Conservation (phyloP, 2,888 invertebrate genomes). For the Sminthurides aquaticus region DNA sequence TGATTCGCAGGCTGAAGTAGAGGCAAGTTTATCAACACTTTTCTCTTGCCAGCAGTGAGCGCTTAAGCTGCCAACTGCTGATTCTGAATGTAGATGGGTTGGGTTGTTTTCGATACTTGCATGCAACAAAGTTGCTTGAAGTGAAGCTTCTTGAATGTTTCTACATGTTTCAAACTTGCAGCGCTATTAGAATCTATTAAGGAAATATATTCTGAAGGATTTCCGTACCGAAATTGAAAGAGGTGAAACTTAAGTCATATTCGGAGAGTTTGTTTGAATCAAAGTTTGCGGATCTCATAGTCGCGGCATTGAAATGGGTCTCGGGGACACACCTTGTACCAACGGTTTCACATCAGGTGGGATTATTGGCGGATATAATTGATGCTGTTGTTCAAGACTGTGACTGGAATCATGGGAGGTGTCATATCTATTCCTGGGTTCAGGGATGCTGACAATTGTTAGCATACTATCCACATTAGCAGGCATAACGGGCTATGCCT, state of each 20-base stretch:
- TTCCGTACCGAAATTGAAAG: neutral
- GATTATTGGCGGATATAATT: neutral
- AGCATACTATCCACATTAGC: no score
- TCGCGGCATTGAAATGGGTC: neutral
- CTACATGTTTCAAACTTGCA: conserved; percentile 14
- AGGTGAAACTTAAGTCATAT: neutral
- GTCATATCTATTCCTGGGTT: conserved; percentile 4
- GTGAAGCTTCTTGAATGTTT: neutral
- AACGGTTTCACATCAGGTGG: conserved; percentile 8
- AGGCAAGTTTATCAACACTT: conserved; percentile 17
- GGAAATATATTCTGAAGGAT: neutral
- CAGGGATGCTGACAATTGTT: no score
- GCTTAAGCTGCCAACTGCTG: neutral
- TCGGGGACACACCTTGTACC: neutral
- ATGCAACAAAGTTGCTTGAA: no score
- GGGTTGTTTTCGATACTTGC: conserved; percentile 2
- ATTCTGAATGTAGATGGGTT: conserved; percentile 12
- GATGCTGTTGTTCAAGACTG: conserved; percentile 2
- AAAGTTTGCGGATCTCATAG: neutral
- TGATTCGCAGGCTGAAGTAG: conserved; percentile 19
- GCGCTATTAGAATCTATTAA: neutral
- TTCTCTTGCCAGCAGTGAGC: conserved; percentile 4
- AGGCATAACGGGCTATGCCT: no score
- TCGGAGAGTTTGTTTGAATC: neutral
- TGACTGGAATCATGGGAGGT: neutral